Conservation (phyloP, 2,797 vertebrate genomes). For the Tachyglossus aculeatus region DNA sequence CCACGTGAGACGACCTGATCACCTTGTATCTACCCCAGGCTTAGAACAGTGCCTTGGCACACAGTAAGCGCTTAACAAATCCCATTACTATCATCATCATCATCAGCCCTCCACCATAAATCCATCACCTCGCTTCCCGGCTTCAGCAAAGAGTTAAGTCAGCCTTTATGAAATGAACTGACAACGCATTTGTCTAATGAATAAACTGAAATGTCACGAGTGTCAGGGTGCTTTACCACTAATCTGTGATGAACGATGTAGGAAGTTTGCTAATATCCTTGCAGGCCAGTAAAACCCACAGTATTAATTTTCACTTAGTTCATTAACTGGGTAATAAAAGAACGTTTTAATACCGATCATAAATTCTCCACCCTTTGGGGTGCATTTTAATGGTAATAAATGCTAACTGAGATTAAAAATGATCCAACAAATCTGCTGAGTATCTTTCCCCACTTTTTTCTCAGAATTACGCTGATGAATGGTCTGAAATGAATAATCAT, state of each 20-base stretch:
- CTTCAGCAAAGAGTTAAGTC: neutral
- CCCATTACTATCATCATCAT: no score
- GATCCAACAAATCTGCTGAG: neutral
- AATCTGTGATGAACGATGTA: neutral
- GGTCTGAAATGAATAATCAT: neutral
- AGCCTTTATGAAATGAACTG: neutral
- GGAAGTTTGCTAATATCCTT: neutral
- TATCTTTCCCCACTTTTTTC: neutral
- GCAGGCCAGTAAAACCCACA: neutral
- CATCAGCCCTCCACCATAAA: no score
- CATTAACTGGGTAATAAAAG: neutral
- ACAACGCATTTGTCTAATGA: neutral
- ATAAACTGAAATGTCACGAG: neutral
- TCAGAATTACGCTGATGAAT: neutral
- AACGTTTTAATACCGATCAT: neutral
- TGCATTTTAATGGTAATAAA: constrained; percentile 1
- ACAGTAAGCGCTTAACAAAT: no score
- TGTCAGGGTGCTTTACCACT: neutral
- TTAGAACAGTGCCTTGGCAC: no score
- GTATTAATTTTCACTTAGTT: neutral
- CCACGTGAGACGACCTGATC: no score
- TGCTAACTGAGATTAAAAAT: constrained; percentile 11
- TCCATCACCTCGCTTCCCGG: no score
- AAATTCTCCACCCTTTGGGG: neutral
- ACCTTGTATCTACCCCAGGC: no score